These are phyloP conservation scores for Psilopogon haemacephalus DNA, from an alignment of 2,113 vertebrate species.

Conservation along the genomic window DNA sequence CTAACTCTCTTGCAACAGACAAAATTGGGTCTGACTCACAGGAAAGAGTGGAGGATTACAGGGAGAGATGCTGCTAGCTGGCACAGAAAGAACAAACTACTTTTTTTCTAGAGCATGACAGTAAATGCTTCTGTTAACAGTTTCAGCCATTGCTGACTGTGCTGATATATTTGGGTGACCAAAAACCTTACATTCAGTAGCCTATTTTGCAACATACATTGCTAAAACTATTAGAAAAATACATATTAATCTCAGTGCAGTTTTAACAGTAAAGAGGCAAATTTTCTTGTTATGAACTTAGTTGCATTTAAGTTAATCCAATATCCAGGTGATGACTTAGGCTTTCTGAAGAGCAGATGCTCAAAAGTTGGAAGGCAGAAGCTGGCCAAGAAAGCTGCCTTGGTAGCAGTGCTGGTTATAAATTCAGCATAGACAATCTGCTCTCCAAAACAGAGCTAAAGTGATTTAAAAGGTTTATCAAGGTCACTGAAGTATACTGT, in stretches of 20 bases:
- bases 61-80: background rate
- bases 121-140: background rate
- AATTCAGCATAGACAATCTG: conserved; percentile 49
- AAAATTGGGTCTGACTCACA: background rate
- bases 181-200: background rate
- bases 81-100: background rate
- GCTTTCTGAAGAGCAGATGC: conserved; percentile 45
- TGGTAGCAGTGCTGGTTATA: conserved; percentile 42
- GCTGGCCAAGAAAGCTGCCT: conserved; percentile 27
- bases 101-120: background rate
- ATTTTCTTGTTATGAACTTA: background rate
- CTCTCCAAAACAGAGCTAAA: conserved; percentile 54
- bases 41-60: background rate
- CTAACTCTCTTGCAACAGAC: background rate
- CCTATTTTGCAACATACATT: background rate
- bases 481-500: conserved; percentile 39
- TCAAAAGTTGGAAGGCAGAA: conserved; percentile 21
- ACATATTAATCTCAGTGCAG: background rate
- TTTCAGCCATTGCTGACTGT: background rate
- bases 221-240: background rate
- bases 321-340: conserved; percentile 11
- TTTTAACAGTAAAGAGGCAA: background rate
- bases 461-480: conserved; percentile 56
- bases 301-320: background rate
- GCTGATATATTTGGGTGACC: background rate